Base-by-base conservation (phyloP, 2,888 invertebrate genomes). In the Philonicus albiceps region DNA sequence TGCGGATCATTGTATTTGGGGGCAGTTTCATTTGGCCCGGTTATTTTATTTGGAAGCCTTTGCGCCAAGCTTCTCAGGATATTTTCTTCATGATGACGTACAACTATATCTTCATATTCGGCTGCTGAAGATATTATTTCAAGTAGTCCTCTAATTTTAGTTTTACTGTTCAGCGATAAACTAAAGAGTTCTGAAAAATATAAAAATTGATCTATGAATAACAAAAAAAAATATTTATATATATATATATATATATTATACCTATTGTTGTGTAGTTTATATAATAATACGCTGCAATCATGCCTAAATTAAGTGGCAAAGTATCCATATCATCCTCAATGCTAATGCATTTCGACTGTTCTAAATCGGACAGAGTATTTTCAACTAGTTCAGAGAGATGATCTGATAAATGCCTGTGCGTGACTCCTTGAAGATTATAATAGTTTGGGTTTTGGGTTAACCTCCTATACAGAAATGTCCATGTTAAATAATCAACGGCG, bases 201-300 rank as follows among this genome's bases (percentile, higher is more conserved):
- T 89, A 87, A 30, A 7, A 53, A 31, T 2, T 37, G 16, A 34
- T n/a, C n/a, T n/a, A n/a, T n/a, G n/a, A n/a, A n/a, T n/a, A n/a
- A n/a, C n/a, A n/a, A n/a, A n/a, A n/a, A n/a, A n/a, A n/a, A n/a
- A n/a, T n/a, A n/a, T n/a, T n/a, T n/a, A n/a, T n/a, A n/a, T n/a
- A n/a, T n/a, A n/a, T n/a, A n/a, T 55, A 43, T 37, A 22, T 73
- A 34, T 34, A 31, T 80, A 31, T 90, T 92, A 92, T 90, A 97
- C 97, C 97, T 87, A 99, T 99, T 0, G 99, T 99, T 0, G 99
- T 98, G 90, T 99, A 99, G 92, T 99, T 99, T 90, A 99, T 99
- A 93, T 99, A 99, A 92, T 99, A 99, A 93, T 99, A 99, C 0
- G 99, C 98, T 0, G 99, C 99, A 91, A 99, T 99, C 99, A 99